Evolutionary conservation across 92 coral and sea anemone species (phyloP).

Genomic region (Bergia puertoricense): DNA sequence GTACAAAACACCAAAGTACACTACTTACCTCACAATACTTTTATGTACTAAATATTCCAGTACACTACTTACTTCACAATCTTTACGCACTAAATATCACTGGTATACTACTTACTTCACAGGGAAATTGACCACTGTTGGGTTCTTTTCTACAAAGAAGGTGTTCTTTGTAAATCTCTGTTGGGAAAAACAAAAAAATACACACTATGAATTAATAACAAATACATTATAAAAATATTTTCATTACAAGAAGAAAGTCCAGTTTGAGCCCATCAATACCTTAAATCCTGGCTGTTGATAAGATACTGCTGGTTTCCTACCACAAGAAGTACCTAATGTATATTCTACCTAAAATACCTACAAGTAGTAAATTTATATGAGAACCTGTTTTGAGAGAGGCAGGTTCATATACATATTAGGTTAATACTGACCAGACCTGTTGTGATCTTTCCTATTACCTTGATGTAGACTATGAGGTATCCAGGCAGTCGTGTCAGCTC

Average conservation of each 20-base stretch:
- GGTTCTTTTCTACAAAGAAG: conserved; percentile 94
- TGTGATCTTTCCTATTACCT: conserved; percentile 51
- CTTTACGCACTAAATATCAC: neutral
- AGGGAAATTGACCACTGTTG: conserved; percentile 96
- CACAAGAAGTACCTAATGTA: too few species aligned
- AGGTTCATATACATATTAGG: too few species aligned
- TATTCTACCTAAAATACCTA: too few species aligned
- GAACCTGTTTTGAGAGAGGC: too few species aligned
- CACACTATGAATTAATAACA: neutral
- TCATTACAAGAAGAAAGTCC: neutral
- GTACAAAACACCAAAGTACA: neutral
- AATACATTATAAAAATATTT: neutral
- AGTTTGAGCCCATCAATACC: too few species aligned
- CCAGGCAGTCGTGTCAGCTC: conserved; percentile 88
- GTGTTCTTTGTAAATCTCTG: conserved; percentile 97
- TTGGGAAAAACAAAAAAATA: conserved; percentile 12
- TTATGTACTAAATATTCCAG: neutral
- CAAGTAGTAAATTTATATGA: too few species aligned
- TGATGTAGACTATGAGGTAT: conserved; percentile 83
- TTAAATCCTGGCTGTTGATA: too few species aligned
- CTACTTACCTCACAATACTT: too few species aligned
- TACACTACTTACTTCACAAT: neutral
- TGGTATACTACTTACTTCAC: conserved; percentile 72
- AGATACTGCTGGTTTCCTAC: too few species aligned
- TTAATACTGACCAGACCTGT: neutral